phyloP scores from a whole-genome alignment of 2,797 vertebrate genomes.

The Mus spretus region DNA sequence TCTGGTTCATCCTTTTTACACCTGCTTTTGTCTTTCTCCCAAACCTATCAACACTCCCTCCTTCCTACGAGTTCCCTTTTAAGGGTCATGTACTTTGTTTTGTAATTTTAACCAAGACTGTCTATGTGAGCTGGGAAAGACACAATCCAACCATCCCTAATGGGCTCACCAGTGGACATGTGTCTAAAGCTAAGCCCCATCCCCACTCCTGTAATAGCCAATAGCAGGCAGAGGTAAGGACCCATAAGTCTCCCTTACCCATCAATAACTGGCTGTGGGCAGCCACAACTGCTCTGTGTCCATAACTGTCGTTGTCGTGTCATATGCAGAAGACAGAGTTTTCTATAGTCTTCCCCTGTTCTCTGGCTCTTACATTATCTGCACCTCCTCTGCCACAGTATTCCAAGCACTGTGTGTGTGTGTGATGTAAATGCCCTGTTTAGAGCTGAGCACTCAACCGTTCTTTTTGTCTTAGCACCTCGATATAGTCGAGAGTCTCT shows the following conservation, averaged over 20 bases:
- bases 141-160: background rate
- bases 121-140: background rate
- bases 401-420: background rate
- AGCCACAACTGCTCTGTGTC: background rate
- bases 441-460: background rate
- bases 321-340: background rate
- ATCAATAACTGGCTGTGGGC: background rate
- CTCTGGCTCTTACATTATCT: background rate
- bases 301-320: background rate
- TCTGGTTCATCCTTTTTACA: background rate
- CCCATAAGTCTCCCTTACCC: background rate
- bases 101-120: background rate
- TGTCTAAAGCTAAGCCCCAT: no score
- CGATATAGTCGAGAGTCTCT: background rate
- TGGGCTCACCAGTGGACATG: background rate
- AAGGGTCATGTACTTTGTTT: background rate
- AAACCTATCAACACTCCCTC: background rate
- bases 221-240: background rate
- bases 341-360: background rate
- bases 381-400: background rate
- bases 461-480: background rate
- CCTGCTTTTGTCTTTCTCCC: background rate
- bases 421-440: background rate
- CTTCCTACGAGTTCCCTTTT: background rate
- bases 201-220: background rate